Percentiles rank a stretch among this genome's conserved stretches.
These are phyloP conservation scores for Octodon degus DNA, from an alignment of 2,113 vertebrate genomes.

Conservation along the genomic window DNA sequence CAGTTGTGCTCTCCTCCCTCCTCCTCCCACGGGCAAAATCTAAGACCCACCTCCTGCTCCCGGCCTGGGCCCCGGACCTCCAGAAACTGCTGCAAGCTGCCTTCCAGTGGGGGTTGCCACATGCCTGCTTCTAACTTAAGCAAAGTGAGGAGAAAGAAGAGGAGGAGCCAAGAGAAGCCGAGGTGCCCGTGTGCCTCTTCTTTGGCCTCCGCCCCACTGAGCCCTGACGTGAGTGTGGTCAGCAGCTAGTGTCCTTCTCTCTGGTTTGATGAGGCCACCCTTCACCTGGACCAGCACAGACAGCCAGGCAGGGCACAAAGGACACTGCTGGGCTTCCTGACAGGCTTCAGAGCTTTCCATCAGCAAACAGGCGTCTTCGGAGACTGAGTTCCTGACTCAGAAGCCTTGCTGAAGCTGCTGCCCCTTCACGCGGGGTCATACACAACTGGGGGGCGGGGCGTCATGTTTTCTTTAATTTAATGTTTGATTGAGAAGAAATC, in stretches of 20 bases:
- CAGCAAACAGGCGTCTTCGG: not conserved
- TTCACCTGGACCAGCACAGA: not conserved
- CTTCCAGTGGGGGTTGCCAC: not conserved
- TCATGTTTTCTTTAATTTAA: not conserved
- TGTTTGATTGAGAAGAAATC: slow-evolving; percentile 43
- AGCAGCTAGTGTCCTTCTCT: not conserved
- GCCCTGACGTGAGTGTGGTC: fast-evolving
- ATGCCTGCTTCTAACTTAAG: not conserved
- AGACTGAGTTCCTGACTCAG: not conserved
- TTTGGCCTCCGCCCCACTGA: too few species aligned
- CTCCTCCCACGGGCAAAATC: not conserved
- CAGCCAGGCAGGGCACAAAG: not conserved
- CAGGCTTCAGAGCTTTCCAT: not conserved
- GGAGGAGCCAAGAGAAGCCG: too few species aligned
- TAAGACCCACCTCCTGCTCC: too few species aligned
- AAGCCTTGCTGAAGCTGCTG: not conserved
- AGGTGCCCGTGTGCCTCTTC: not conserved
- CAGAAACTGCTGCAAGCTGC: not conserved
- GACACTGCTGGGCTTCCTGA: not conserved
- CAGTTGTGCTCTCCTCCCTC: not conserved
- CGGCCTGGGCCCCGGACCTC: not conserved
- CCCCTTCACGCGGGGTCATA: not conserved
- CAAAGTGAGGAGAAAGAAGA: not conserved
- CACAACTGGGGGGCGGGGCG: not conserved
- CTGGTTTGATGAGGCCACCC: slow-evolving; percentile 20